Evolutionary conservation across 2,888 invertebrate species (phyloP), one percentile per base, ranked within the genome.

Genomic region (Platynereis dumerilii): DNA sequence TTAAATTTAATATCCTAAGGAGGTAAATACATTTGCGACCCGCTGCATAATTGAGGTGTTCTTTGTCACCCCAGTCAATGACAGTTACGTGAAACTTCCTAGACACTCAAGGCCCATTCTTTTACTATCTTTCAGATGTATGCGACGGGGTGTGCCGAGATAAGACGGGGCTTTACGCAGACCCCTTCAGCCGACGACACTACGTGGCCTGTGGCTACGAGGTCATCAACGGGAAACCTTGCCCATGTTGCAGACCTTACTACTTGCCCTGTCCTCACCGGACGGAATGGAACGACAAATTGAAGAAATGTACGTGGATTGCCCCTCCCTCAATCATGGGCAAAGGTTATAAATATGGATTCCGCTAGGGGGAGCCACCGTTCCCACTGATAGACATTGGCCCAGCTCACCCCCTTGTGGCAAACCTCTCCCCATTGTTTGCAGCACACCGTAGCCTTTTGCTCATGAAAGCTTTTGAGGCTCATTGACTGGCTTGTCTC

Each of bases 121-220:
- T n/a, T n/a, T n/a, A n/a, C n/a, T n/a, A n/a, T n/a, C n/a, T 61
- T 54, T 20, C 55, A 61, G 61, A 54, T 42, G 39, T 61, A 7
- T 61, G 61, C 54, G 54, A 61, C 44, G 61, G 61, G 12, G 39
- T 53, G 17, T 61, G 61, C 44, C 53, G 61, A 10, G 61, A 61
- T 42, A 48, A 48, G 7, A 61, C 61, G 26, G 61, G 61, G 2
- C 26, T 52, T 12, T 61, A 54, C 55, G 53, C 54, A 1, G 61
- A 61, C 55, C 61, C 61, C 12, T 52, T 52, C 55, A 54, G 39
- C 61, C 29, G 39, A 10, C 53, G 39, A 22, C 52, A 53, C 61
- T 39, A 34, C n/a, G 54, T 61, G 2, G 53, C 53, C 39, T 61
- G 61, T 42, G 61, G 61, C 12, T 61, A 39, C 39, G 54, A 24